Evolutionary conservation across 2,888 invertebrate genomes (phyloP).

Genomic region (Apodemia hepburni): DNA sequence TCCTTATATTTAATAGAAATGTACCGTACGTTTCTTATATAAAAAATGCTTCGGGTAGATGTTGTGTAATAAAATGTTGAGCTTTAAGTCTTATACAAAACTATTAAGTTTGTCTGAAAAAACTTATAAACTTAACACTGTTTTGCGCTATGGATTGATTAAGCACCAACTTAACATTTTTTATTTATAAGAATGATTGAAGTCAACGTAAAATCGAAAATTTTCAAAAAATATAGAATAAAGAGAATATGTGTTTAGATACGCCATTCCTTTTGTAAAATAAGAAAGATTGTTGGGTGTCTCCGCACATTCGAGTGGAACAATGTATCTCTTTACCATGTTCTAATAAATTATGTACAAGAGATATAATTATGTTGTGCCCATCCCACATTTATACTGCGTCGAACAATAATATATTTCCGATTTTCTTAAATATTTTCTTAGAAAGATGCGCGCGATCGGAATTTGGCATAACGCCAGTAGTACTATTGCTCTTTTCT

Average conservation of each 20-base stretch:
- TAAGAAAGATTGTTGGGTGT: constrained; percentile 22
- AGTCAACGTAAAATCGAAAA: too few relatives aligned
- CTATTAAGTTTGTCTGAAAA: too few relatives aligned
- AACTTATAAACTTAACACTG: too few relatives aligned
- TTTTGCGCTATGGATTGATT: too few relatives aligned
- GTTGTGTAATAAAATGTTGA: too few relatives aligned
- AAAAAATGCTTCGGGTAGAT: too few relatives aligned
- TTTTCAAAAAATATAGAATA: neutral
- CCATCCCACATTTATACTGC: constrained; percentile 5
- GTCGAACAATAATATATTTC: constrained; percentile 37
- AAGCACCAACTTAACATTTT: too few relatives aligned
- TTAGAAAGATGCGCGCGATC: constrained; percentile 63
- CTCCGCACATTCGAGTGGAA: neutral
- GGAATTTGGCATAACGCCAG: constrained; percentile 70
- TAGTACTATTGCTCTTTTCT: constrained; percentile 62
- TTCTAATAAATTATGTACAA: neutral
- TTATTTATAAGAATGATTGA: too few relatives aligned
- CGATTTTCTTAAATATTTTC: constrained; percentile 65
- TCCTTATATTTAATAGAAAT: too few relatives aligned
- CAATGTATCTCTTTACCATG: neutral
- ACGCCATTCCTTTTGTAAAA: constrained; percentile 23
- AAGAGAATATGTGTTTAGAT: too few relatives aligned
- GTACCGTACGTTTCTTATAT: too few relatives aligned
- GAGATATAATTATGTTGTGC: neutral
- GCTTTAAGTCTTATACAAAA: too few relatives aligned